Percentiles rank a stretch among this genome's conserved stretches.
Conservation (phyloP, 30 jellyfish, hydroid and myxozoan species). For the Chrysaora quinquecirrha region DNA sequence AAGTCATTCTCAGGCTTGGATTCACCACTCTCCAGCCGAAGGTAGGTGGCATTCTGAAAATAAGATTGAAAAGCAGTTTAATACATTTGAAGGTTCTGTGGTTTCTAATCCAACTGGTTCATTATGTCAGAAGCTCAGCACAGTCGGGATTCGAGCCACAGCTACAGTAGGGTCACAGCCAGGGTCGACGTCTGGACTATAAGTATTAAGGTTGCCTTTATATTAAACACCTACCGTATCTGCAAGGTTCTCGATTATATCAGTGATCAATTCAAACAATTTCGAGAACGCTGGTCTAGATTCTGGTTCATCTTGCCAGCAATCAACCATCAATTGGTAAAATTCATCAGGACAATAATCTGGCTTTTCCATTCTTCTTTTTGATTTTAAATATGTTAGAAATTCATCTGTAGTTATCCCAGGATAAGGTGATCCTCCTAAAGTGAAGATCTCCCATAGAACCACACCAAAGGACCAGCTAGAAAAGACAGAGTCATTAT, state of each 20-base stretch:
- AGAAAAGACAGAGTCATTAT: no score
- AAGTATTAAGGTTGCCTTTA: no score
- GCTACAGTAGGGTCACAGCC: no score
- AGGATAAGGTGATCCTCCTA: conserved; percentile 99
- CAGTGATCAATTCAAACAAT: conserved; percentile 59
- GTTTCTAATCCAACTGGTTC: no score
- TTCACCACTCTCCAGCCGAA: conserved; percentile 32
- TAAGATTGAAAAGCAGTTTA: no score
- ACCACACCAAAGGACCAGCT: conserved; percentile 99
- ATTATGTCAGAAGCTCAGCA: no score
- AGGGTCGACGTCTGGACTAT: no score
- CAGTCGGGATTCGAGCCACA: no score
- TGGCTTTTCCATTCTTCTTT: conserved; percentile 90
- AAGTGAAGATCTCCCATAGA: conserved; percentile 94
- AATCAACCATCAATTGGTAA: conserved; percentile 80
- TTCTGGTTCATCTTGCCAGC: conserved; percentile 93
- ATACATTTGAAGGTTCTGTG: no score
- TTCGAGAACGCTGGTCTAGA: conserved; percentile 80
- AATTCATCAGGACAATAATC: conserved; percentile 86
- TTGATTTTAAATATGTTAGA: conserved; percentile 53
- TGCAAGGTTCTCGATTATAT: conserved; percentile 34
- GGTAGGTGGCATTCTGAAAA: conserved; percentile 43
- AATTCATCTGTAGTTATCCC: conserved; percentile 90
- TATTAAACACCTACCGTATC: conserved; percentile 47
- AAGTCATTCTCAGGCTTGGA: no score